These are phyloP conservation scores for Periplaneta americana DNA, from an alignment of 1,140 invertebrate genomes.

Conservation along the genomic window DNA sequence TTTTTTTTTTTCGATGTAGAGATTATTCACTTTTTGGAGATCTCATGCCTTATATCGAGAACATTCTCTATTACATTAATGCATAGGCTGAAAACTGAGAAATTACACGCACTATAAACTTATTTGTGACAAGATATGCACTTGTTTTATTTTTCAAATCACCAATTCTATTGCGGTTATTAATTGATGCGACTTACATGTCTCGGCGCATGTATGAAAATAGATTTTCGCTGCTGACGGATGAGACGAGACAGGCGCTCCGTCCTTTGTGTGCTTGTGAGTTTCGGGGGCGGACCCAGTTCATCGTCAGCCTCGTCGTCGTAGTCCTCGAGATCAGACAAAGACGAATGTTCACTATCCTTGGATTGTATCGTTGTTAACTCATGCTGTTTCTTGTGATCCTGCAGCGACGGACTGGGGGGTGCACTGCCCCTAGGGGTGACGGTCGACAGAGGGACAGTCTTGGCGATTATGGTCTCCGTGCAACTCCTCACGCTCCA, in stretches of 20 bases:
- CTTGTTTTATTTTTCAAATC: no score
- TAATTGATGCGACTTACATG: not conserved
- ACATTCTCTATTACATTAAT: no score
- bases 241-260: constrained; percentile 6
- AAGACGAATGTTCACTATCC: not conserved
- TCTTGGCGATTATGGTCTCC: constrained; percentile 58
- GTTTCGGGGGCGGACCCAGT: not conserved
- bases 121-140: no score
- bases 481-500: constrained; percentile 51
- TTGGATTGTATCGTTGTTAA: not conserved
- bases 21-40: no score
- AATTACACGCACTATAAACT: no score
- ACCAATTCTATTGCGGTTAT: no score
- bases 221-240: constrained; percentile 1
- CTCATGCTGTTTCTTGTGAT: not conserved
- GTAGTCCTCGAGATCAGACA: not conserved
- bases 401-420: not conserved
- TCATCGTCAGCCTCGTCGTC: not conserved
- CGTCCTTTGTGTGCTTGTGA: constrained; percentile 1
- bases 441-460: constrained; percentile 65
- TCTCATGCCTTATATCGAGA: no score
- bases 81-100: no score
- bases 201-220: not conserved
- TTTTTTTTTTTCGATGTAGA: no score
- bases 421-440: constrained; percentile 14